Conservation (phyloP, 1,140 invertebrate genomes). For the Drosophila pachea region DNA sequence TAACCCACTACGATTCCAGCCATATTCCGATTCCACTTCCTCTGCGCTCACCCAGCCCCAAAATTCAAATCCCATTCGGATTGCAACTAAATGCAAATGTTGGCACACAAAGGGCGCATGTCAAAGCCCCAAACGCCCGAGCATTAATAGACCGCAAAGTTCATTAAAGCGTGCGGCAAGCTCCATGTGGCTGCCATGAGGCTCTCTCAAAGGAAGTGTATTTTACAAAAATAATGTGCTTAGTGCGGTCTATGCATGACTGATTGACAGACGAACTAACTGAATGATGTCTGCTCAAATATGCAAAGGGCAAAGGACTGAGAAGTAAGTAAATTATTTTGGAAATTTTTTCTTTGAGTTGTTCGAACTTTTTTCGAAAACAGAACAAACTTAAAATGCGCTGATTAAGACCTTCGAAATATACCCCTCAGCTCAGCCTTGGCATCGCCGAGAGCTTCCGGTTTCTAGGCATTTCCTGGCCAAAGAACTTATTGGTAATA, state of each 20-base stretch:
- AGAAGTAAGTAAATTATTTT: too few species aligned
- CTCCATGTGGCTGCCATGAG: neutral
- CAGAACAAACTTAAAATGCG: too few species aligned
- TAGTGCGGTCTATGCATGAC: too few species aligned
- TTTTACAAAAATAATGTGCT: too few species aligned
- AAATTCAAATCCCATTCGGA: conserved; percentile 12
- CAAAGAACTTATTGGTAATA: too few species aligned
- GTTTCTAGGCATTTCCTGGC: too few species aligned
- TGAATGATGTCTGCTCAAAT: neutral
- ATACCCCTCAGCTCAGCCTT: too few species aligned
- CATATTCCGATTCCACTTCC: neutral
- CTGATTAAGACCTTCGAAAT: too few species aligned
- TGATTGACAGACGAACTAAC: too few species aligned
- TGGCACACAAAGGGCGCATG: conserved; percentile 45
- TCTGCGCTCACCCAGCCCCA: neutral
- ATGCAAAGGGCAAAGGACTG: neutral
- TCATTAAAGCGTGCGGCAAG: conserved; percentile 5
- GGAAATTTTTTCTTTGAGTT: too few species aligned
- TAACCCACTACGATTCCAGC: conserved; percentile 18
- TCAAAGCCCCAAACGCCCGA: conserved; percentile 46
- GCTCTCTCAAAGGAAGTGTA: neutral
- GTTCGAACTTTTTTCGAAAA: too few species aligned
- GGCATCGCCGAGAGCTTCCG: too few species aligned
- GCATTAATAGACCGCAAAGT: conserved; percentile 27
- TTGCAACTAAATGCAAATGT: conserved; percentile 55